Percentiles rank a stretch among this genome's conserved stretches.
phyloP scores from a whole-genome alignment of 2,113 vertebrate species.

The Furnarius figulus region DNA sequence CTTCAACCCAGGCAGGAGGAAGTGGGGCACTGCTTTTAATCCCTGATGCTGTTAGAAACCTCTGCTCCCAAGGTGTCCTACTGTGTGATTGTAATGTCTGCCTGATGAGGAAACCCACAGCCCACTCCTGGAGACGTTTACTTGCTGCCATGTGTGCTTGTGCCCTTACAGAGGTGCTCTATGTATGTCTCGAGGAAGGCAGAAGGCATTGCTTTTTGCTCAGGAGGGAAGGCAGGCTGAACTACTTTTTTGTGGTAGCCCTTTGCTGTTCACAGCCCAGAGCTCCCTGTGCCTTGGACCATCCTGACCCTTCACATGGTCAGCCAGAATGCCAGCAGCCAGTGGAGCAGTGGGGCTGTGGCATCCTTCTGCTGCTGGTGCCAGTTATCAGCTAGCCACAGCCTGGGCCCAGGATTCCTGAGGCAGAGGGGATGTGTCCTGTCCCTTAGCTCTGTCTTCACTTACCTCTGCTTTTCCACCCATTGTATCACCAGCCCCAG shows the following conservation, averaged over 20 bases:
- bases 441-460: neutral
- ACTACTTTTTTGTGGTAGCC: neutral
- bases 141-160: rapidly evolving
- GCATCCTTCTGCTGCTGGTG: neutral
- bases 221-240: neutral
- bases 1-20: neutral
- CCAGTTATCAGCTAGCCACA: neutral
- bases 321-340: rapidly evolving
- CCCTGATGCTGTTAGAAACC: neutral
- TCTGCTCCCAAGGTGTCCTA: neutral
- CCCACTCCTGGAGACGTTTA: neutral
- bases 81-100: neutral
- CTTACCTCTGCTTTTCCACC: neutral
- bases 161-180: neutral
- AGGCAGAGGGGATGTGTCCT: neutral
- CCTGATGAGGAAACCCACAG: neutral
- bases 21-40: neutral
- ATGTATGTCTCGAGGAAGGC: rapidly evolving
- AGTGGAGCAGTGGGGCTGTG: rapidly evolving
- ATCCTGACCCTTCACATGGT: neutral
- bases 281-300: rapidly evolving
- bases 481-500: neutral
- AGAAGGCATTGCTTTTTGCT: neutral
- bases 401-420: neutral
- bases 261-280: neutral